These are phyloP conservation scores for Phodopus roborovskii DNA, from an alignment of 2,113 vertebrate genomes.

Conservation along the genomic window DNA sequence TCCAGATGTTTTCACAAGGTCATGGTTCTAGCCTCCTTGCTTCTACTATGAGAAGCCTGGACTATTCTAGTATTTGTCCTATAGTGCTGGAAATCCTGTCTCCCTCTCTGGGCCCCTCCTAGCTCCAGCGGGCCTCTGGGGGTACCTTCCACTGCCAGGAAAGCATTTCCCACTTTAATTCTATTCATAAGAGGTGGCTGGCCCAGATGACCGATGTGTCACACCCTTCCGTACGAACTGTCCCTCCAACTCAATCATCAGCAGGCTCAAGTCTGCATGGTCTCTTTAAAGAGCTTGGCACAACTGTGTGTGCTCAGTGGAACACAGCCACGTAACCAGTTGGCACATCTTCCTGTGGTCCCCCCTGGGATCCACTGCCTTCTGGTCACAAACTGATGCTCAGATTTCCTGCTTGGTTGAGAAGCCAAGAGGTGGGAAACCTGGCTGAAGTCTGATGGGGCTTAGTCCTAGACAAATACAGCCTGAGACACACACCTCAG, in stretches of 20 bases:
- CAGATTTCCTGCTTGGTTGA: not conserved
- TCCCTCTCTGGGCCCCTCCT: not conserved
- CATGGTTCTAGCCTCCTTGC: not conserved
- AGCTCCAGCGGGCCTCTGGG: not conserved
- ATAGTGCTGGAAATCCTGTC: not conserved
- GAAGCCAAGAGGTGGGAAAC: not conserved
- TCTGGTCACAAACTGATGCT: not conserved
- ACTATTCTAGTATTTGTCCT: not conserved
- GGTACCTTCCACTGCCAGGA: not conserved
- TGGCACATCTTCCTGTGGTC: not conserved
- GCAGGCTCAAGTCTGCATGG: not conserved
- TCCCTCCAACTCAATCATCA: not conserved
- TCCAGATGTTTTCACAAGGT: not conserved
- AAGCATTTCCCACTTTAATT: not conserved
- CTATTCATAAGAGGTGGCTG: not conserved
- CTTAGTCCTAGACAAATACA: not conserved
- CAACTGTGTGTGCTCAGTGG: not conserved
- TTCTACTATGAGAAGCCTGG: not conserved
- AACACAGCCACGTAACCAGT: accelerated
- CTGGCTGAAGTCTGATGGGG: not conserved
- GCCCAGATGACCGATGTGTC: not conserved
- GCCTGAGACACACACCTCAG: not conserved
- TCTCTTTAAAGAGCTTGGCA: not conserved
- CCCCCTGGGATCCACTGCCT: not conserved
- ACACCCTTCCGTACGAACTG: not conserved